phyloP scores from a whole-genome alignment of 2,797 vertebrate genomes.

The Coendou prehensilis region DNA sequence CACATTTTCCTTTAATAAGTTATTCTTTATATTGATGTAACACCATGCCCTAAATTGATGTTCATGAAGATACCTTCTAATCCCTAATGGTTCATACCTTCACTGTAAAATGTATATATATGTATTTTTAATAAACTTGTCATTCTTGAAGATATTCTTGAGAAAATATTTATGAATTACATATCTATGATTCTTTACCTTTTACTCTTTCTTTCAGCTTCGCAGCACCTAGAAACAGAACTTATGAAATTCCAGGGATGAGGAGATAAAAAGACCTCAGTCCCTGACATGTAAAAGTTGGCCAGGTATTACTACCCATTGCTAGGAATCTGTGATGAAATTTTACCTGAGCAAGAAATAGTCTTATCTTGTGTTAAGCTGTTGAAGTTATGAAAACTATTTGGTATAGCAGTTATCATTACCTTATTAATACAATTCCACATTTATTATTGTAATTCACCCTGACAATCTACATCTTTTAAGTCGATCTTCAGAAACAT shows the following conservation, averaged over 20 bases:
- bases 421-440: background rate
- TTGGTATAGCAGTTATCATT: background rate
- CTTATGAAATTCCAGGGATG: background rate
- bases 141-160: background rate
- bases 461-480: background rate
- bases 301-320: background rate
- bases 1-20: background rate
- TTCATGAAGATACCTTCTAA: background rate
- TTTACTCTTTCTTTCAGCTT: background rate
- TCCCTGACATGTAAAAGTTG: background rate
- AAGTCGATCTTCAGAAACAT: background rate
- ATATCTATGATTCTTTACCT: conserved; percentile 86
- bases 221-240: background rate
- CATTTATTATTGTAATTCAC: background rate
- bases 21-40: background rate
- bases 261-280: background rate
- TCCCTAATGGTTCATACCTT: background rate
- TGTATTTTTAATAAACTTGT: background rate
- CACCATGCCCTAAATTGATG: background rate
- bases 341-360: background rate
- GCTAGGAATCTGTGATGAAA: background rate
- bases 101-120: background rate
- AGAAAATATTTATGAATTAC: conserved; percentile 47
- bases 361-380: background rate
- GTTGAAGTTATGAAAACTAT: background rate